A percentile compares a stretch with the other conserved stretches of the same genome.
Evolutionary conservation across 2,113 vertebrate genomes (phyloP).

Genomic region (Mystacornis crossleyi): DNA sequence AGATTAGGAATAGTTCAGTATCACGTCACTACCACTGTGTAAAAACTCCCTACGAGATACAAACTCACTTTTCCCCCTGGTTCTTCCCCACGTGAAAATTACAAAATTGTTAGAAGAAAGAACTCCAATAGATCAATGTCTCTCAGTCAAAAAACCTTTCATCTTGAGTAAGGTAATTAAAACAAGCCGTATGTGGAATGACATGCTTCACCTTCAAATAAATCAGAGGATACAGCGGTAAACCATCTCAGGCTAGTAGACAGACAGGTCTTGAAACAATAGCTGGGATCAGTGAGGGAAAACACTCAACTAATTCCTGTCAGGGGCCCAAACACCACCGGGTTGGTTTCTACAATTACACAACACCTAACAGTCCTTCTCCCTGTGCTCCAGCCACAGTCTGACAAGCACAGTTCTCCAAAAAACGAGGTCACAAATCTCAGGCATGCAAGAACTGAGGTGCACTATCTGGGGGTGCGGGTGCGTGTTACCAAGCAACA

Average conservation of each 20-base stretch:
- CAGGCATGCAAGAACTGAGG: not conserved
- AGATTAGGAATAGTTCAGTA: not conserved
- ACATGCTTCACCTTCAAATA: not conserved
- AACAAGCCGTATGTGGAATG: not conserved
- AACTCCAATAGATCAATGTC: not conserved
- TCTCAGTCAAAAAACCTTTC: not conserved
- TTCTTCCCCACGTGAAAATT: not conserved
- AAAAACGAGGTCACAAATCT: not conserved
- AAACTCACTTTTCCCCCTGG: not conserved
- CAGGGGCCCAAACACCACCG: not conserved
- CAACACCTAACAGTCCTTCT: not conserved
- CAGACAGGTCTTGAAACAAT: not conserved
- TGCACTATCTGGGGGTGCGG: not conserved
- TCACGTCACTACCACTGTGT: not conserved
- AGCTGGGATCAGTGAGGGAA: not conserved
- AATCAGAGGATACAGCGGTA: not conserved
- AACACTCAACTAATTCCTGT: not conserved
- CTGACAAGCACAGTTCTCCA: not conserved
- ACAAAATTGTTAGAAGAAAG: not conserved
- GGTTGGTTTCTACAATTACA: not conserved
- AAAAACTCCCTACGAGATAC: not conserved
- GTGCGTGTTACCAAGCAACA: not conserved
- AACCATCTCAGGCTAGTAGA: not conserved
- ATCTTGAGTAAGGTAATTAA: not conserved
- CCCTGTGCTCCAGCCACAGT: not conserved